These are phyloP conservation scores for Porites australiensis DNA, from an alignment of 64 coral and sea anemone genomes.

Conservation along the genomic window DNA sequence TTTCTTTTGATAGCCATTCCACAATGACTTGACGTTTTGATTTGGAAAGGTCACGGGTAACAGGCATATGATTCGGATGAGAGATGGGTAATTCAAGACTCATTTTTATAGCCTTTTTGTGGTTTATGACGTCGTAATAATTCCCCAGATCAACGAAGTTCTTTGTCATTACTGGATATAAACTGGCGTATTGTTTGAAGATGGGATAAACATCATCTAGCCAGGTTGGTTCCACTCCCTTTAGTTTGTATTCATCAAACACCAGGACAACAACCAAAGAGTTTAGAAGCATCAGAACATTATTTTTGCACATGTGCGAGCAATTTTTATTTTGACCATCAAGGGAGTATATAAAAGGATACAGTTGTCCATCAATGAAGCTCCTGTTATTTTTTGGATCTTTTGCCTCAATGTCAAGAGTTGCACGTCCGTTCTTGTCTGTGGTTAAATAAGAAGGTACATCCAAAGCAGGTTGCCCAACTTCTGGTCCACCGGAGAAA, in stretches of 20 bases:
- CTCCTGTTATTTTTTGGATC: conserved; percentile 5
- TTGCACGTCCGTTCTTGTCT: conserved; percentile 15
- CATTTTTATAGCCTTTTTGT: neutral
- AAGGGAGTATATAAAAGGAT: conserved; percentile 23
- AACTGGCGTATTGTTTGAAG: conserved; percentile 40
- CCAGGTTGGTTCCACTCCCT: conserved; percentile 8
- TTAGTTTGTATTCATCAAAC: neutral
- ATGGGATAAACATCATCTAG: conserved; percentile 30
- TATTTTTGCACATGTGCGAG: neutral
- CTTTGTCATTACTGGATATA: conserved; percentile 46
- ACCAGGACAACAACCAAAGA: conserved; percentile 1
- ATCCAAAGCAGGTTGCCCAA: conserved; percentile 9
- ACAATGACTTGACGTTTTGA: neutral
- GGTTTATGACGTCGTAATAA: conserved; percentile 17
- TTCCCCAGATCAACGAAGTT: conserved; percentile 43
- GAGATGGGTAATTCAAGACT: neutral
- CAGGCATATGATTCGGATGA: conserved; percentile 50
- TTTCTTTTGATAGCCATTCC: conserved; percentile 23
- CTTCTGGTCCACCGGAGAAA: neutral
- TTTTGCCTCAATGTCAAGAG: neutral
- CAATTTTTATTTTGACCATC: neutral
- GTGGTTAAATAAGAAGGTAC: neutral
- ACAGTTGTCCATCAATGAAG: conserved; percentile 40
- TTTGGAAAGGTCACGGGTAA: conserved; percentile 15
- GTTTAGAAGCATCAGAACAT: neutral